These are phyloP conservation scores for Leptonema lineaticorne DNA, from an alignment of 1,140 invertebrate species.

Conservation along the genomic window DNA sequence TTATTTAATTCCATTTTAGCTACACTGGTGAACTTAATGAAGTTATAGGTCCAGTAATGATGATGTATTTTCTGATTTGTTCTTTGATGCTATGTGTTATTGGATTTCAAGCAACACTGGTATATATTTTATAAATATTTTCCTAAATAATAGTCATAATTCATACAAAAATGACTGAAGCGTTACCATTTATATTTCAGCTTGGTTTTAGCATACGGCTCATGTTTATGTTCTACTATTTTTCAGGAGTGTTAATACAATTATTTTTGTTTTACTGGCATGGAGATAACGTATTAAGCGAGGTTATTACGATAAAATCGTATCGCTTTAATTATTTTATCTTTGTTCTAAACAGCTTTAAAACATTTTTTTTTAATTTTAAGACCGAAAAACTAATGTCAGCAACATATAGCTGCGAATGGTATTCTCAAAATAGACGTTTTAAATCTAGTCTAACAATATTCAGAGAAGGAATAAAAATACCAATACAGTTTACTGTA, in stretches of 20 bases:
- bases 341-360: too few relatives aligned
- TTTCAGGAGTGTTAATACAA: constrained; percentile 44
- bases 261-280: constrained; percentile 48
- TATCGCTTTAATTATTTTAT: too few relatives aligned
- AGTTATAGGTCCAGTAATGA: constrained; percentile 45
- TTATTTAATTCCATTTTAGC: constrained; percentile 36
- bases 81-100: constrained; percentile 45
- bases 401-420: constrained; percentile 45
- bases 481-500: constrained; percentile 46
- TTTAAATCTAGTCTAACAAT: constrained; percentile 43
- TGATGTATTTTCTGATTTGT: constrained; percentile 46
- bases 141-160: neutral
- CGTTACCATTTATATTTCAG: constrained; percentile 40
- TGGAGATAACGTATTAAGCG: constrained; percentile 44
- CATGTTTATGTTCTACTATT: constrained; percentile 45
- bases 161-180: neutral
- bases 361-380: constrained; percentile 32
- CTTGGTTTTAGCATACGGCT: constrained; percentile 43
- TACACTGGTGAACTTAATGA: constrained; percentile 41
- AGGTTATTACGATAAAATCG: too few relatives aligned
- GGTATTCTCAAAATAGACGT: constrained; percentile 37
- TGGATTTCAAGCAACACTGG: constrained; percentile 46
- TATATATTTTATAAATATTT: constrained; percentile 32
- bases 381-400: constrained; percentile 45
- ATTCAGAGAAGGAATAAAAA: constrained; percentile 45